A percentile compares a stretch with the other conserved stretches of the same genome.
phyloP scores from a whole-genome alignment of 2,888 invertebrate genomes.

The Himalopsyche anomala region DNA sequence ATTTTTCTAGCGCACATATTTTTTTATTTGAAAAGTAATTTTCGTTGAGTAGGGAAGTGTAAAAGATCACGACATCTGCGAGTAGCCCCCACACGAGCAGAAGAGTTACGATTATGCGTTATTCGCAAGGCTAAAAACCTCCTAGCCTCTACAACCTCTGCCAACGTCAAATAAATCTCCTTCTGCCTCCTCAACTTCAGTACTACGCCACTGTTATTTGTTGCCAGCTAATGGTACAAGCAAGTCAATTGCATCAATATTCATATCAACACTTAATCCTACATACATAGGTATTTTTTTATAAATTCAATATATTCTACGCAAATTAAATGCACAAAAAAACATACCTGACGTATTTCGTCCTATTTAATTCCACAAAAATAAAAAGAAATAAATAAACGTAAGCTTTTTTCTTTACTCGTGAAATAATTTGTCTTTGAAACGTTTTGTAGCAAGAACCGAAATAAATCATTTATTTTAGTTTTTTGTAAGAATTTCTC shows the following conservation, averaged over 20 bases:
- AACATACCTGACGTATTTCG: too few relatives aligned
- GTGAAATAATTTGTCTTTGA: too few relatives aligned
- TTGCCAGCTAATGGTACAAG: conserved; percentile 9
- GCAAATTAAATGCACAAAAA: too few relatives aligned
- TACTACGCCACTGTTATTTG: background rate
- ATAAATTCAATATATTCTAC: too few relatives aligned
- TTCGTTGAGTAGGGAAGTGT: conserved; percentile 22
- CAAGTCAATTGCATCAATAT: background rate
- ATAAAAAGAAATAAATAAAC: too few relatives aligned
- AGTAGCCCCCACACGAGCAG: conserved; percentile 27
- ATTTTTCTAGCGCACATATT: background rate
- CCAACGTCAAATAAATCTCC: conserved; percentile 31
- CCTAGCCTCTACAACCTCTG: background rate
- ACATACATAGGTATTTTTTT: too few relatives aligned
- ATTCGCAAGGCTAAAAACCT: conserved; percentile 18
- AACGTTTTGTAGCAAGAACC: too few relatives aligned
- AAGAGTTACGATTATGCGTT: conserved; percentile 43
- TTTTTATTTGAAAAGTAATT: conserved; percentile 33
- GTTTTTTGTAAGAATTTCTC: too few relatives aligned
- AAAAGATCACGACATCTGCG: conserved; percentile 25
- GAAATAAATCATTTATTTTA: too few relatives aligned
- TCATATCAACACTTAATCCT: too few relatives aligned
- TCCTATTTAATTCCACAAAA: too few relatives aligned
- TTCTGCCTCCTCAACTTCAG: background rate
- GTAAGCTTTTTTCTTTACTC: too few relatives aligned